These are phyloP conservation scores for Myzus persicae DNA, from an alignment of 1,140 invertebrate species.

Conservation along the genomic window DNA sequence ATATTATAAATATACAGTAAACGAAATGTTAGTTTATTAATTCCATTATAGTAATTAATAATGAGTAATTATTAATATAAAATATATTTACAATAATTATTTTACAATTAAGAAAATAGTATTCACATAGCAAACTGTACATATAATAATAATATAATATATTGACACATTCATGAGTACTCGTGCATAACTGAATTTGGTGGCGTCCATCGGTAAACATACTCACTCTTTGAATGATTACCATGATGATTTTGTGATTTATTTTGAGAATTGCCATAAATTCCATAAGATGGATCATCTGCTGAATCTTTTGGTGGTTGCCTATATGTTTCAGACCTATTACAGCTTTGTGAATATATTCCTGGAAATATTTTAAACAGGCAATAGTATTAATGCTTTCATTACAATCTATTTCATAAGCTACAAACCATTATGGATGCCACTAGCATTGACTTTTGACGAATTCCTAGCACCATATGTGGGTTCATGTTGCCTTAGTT, in stretches of 20 bases:
- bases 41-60: background rate
- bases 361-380: background rate
- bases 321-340: slow-evolving; percentile 43
- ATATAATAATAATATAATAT: background rate
- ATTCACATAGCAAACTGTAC: slow-evolving; percentile 37
- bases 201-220: slow-evolving; percentile 52
- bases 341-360: slow-evolving; percentile 8
- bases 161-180: slow-evolving; percentile 10
- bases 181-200: slow-evolving; percentile 57
- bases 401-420: background rate
- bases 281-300: slow-evolving; percentile 45
- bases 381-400: background rate
- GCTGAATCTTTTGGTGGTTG: slow-evolving; percentile 50
- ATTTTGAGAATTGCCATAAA: slow-evolving; percentile 53
- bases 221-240: slow-evolving; percentile 49
- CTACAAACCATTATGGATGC: slow-evolving; percentile 34
- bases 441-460: slow-evolving; percentile 43
- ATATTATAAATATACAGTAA: background rate
- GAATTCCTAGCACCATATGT: slow-evolving; percentile 48
- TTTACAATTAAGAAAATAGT: background rate
- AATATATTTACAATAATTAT: slow-evolving; percentile 28
- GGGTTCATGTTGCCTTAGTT: slow-evolving; percentile 60
- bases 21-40: background rate
- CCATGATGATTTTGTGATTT: slow-evolving; percentile 50
- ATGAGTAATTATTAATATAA: background rate